These are phyloP conservation scores for Lineus longissimus DNA, from an alignment of 1,140 invertebrate genomes.

Conservation along the genomic window DNA sequence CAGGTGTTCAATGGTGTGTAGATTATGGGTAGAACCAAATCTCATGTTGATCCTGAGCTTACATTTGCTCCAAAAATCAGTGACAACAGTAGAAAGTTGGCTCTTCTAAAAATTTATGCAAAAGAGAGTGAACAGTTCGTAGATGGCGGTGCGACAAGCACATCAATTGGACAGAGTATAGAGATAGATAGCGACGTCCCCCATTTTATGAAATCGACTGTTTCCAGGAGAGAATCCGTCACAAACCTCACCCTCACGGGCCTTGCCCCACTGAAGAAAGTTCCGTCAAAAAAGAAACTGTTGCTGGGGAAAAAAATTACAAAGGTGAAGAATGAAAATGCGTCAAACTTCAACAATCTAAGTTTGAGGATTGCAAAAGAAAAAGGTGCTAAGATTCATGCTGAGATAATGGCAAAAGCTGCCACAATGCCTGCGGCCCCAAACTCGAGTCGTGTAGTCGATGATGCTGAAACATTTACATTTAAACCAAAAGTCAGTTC, in stretches of 20 bases:
- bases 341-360: no score
- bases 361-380: no score
- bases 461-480: slow-evolving; percentile 41
- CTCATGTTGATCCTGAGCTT: slow-evolving; percentile 24
- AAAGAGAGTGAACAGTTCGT: not conserved
- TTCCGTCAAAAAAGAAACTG: no score
- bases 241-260: no score
- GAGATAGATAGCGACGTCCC: slow-evolving; percentile 18
- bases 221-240: slow-evolving; percentile 1
- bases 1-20: no score
- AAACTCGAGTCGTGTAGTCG: not conserved
- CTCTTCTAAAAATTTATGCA: slow-evolving; percentile 2
- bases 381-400: not conserved
- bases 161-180: slow-evolving; percentile 22
- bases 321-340: no score
- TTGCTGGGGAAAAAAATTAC: no score
- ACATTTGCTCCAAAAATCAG: slow-evolving; percentile 39
- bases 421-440: not conserved
- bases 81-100: slow-evolving; percentile 34
- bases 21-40: slow-evolving; percentile 33
- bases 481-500: slow-evolving; percentile 44
- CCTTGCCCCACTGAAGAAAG: no score
- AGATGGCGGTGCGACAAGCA: slow-evolving; percentile 20
- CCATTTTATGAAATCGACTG: slow-evolving; percentile 29
- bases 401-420: slow-evolving; percentile 1